Evolutionary conservation across 2,797 vertebrate genomes (phyloP), one percentile per base, ranked within the genome.

Genomic region (Cirrhinus molitorella): DNA sequence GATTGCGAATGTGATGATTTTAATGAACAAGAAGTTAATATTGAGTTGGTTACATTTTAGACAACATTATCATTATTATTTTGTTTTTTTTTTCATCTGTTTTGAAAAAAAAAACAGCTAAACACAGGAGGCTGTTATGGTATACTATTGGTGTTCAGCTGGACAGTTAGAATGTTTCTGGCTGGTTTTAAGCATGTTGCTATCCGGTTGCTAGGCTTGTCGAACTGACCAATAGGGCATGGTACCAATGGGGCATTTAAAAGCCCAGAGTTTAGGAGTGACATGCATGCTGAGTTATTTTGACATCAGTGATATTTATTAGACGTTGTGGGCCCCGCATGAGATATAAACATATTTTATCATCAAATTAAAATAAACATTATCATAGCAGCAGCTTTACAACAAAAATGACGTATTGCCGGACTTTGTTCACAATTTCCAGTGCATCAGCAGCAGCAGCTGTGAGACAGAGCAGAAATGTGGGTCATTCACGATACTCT

Each of bases 351-450:
- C 19, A 61, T 47, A 59, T 72, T 80, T 81, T 49, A 55, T 81
- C 68, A 81, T 72, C 79, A 81, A 49, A 61, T 81, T 71, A 72
- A 81, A 72, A 63, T 37, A 12, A 63, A 72, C 53, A 72, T 81
- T 81, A 61, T 83, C 81, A 82, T 49, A 51, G 61, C 80, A 82
- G 80, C 34, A 53, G 10, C 61, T 63, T 74, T 75, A 45, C 65
- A 59, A 53, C 45, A 66, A 68, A 84, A 49, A 37, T 23, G 28
- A 84, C 19, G 66, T 37, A 55, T 37, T 55, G 71, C 71, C 45
- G 65, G 9, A 47, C 45, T 66, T 21, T 43, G 59, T 82, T 82
- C 59, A 82, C 70, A 74, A 31, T 82, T 82, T 82, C 80, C 80
- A 47, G 61, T 23, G 40, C 59, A 43, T 40, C 25, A 37, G 51